phyloP scores from a whole-genome alignment of 2,113 vertebrate genomes.

The Vicugna pacos region DNA sequence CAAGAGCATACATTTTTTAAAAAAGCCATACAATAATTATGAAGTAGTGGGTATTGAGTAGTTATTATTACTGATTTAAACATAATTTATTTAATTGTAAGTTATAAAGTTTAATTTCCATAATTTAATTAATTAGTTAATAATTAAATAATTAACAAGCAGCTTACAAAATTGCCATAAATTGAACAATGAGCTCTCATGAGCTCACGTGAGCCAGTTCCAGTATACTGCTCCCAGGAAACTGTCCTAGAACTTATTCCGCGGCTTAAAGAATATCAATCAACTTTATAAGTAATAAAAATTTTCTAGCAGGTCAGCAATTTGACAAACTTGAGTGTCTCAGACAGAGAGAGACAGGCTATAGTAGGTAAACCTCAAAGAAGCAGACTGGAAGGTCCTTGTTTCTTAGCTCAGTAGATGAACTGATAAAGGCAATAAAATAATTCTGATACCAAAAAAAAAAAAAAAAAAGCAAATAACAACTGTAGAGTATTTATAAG shows the following conservation, averaged over 20 bases:
- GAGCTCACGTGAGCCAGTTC: not conserved
- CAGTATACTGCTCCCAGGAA: not conserved
- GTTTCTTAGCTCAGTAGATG: not conserved
- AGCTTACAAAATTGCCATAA: constrained; percentile 15
- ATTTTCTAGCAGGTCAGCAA: not conserved
- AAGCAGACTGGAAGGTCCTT: not conserved
- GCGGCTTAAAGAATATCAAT: not conserved
- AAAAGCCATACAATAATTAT: not conserved
- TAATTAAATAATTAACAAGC: not conserved
- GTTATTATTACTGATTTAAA: not conserved
- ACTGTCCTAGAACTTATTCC: not conserved
- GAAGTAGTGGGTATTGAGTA: not conserved
- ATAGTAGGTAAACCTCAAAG: not conserved
- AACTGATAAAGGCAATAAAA: not conserved
- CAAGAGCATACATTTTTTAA: not conserved
- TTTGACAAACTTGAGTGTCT: not conserved
- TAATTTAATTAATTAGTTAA: not conserved
- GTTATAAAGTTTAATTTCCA: constrained; percentile 19
- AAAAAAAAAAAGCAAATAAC: not conserved
- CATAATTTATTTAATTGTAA: constrained; percentile 36
- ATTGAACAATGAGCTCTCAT: not conserved
- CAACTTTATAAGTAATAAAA: not conserved
- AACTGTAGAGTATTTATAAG: not conserved
- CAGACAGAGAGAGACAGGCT: not conserved
- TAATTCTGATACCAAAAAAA: not conserved